phyloP scores from a whole-genome alignment of 2,888 invertebrate species.

The Criorhina ranunculi region DNA sequence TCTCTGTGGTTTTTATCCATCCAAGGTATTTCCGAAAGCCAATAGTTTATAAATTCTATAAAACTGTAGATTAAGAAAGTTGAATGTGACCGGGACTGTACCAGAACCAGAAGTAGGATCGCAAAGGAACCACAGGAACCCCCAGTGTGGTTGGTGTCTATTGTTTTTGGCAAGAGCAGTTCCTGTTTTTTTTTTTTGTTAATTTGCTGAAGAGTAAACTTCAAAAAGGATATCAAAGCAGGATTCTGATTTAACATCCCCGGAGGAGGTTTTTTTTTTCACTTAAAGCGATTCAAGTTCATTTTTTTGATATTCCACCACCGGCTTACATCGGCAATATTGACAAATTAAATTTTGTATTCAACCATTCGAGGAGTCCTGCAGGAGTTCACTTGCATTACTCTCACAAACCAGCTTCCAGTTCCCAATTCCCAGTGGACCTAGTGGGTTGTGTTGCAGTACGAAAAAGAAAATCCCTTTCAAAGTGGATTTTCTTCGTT shows the following conservation, averaged over 20 bases:
- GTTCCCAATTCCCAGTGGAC: conserved; percentile 3
- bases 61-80: conserved; percentile 54
- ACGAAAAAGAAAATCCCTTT: conserved; percentile 28
- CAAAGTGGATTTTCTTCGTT: conserved; percentile 33
- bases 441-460: conserved; percentile 6
- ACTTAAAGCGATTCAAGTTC: conserved; percentile 44
- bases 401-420: neutral
- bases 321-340: conserved; percentile 11
- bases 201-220: conserved; percentile 50
- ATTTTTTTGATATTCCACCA: conserved; percentile 16
- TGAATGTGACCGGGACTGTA: conserved; percentile 41
- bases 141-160: conserved; percentile 40
- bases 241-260: conserved; percentile 9
- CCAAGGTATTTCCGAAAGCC: conserved; percentile 64
- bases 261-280: conserved; percentile 25
- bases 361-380: neutral
- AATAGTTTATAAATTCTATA: conserved; percentile 67
- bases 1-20: conserved; percentile 40
- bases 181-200: conserved; percentile 35
- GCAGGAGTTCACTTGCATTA: neutral
- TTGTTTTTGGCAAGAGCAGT: conserved; percentile 36
- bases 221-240: conserved; percentile 18
- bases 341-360: conserved; percentile 47
- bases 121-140: conserved; percentile 58
- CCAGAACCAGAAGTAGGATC: conserved; percentile 14